Evolutionary conservation across 2,797 vertebrate species (phyloP).

Genomic region (Galaxias olidus): DNA sequence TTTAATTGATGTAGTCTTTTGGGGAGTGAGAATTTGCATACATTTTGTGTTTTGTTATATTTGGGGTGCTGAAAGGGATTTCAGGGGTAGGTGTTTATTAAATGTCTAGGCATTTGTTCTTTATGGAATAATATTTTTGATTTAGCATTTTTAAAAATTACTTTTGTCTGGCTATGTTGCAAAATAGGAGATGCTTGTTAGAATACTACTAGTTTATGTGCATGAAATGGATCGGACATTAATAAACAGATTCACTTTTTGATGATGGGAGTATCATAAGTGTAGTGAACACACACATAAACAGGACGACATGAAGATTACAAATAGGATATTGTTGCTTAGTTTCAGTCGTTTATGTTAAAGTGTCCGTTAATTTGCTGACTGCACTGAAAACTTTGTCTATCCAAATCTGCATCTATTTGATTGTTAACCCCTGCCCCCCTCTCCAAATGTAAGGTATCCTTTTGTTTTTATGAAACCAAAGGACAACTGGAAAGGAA

Average conservation of each 20-base stretch:
- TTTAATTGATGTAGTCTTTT: constrained; percentile 70
- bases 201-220: constrained; percentile 58
- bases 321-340: constrained; percentile 50
- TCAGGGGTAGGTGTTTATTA: constrained; percentile 40
- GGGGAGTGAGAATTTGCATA: too few relatives aligned
- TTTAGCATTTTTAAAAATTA: constrained; percentile 56
- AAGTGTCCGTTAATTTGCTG: constrained; percentile 16
- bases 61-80: constrained; percentile 42
- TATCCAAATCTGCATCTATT: constrained; percentile 42
- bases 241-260: constrained; percentile 46
- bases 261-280: constrained; percentile 22
- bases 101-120: constrained; percentile 58
- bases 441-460: constrained; percentile 25
- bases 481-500: constrained; percentile 38
- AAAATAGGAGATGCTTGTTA: constrained; percentile 56
- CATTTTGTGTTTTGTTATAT: constrained; percentile 57
- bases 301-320: constrained; percentile 36
- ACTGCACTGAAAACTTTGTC: constrained; percentile 23
- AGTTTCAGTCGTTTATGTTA: constrained; percentile 23
- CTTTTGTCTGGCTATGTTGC: constrained; percentile 56
- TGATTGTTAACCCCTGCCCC: constrained; percentile 42
- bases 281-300: constrained; percentile 10
- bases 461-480: constrained; percentile 40
- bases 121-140: constrained; percentile 64
- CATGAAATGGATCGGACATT: constrained; percentile 54